Base-by-base conservation (phyloP, 2,888 invertebrate genomes). In the Ormia ochracea region DNA sequence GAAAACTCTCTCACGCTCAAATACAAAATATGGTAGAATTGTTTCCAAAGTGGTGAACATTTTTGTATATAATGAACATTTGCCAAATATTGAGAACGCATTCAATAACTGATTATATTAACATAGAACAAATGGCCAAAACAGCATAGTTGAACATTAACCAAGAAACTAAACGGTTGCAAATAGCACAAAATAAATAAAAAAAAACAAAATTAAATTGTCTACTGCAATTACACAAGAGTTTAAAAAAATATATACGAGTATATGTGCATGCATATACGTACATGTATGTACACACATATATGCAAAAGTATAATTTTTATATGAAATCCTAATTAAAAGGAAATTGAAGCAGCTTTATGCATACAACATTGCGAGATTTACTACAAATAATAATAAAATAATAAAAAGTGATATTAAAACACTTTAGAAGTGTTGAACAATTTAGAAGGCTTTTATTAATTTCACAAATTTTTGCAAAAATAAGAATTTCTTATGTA, bases 161-260 rank as follows among this genome's bases (percentile, higher is more conserved):
- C 79, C 61, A 79, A 76, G 78, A 69, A 59, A 68, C 69, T 59
- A 75, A 80, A 59, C 79, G 78, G 79, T 81, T 69, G 76, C 63
- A 52, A 69, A 43, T 23, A 52, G 17, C 31, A 54, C 41, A 81
- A 78, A 33, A 21, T 43, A 41, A 21, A 33, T 68, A 7, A 31
- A 28, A 26, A 23, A 50, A 23, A 52, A 66, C 17, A 48, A 48
- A 21, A 31, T 50, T 5, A 72, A 41, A 33, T 65, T 72, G 58
- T 80, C 80, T 80, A 68, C 48, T 78, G 78, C 79, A 82, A 81
- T 83, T 83, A 83, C 83, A 83, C 83, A 83, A 83, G 83, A 83
- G 83, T 74, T 61, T 56, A 36, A 65, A 68, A 65, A 68, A 56
- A 58, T 61, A 48, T 23, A 56, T n/a, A n/a, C n/a, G n/a, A 38